A percentile compares a stretch with the other conserved stretches of the same genome.
These are phyloP conservation scores for Alligator sinensis DNA, from an alignment of 2,113 vertebrate species.

Conservation along the genomic window DNA sequence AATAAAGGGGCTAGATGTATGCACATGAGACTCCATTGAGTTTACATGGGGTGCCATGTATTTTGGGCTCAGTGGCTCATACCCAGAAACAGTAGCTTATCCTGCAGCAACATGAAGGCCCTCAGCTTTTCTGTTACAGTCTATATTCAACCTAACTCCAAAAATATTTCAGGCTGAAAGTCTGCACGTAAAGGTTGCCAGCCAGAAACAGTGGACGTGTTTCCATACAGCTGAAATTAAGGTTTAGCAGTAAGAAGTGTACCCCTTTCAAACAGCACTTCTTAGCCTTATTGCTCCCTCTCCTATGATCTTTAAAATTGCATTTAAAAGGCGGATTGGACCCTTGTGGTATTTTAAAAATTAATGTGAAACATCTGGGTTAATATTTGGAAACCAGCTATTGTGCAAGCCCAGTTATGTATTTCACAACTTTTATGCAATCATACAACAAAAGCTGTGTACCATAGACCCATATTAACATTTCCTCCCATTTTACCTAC, in stretches of 20 bases:
- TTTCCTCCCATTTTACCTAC: neutral
- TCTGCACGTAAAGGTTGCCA: neutral
- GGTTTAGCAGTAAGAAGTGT: neutral
- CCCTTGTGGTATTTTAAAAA: conserved; percentile 47
- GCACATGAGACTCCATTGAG: neutral
- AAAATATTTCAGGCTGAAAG: conserved; percentile 20
- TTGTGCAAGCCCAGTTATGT: conserved; percentile 1
- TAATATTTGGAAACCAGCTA: conserved; percentile 35
- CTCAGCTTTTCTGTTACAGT: neutral
- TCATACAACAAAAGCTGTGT: neutral
- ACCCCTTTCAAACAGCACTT: conserved; percentile 7
- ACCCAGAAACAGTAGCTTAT: neutral
- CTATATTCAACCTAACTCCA: neutral
- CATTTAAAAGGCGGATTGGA: conserved; percentile 42
- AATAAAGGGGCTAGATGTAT: neutral
- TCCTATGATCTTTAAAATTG: conserved; percentile 55
- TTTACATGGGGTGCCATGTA: neutral
- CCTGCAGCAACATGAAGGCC: neutral
- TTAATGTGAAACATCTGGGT: conserved; percentile 58
- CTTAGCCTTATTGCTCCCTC: conserved; percentile 1
- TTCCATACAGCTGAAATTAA: neutral
- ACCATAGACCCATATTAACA: neutral
- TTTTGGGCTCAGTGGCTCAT: neutral
- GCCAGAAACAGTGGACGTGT: neutral
- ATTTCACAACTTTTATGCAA: neutral